Percentiles rank a stretch among this genome's conserved stretches.
Conservation (phyloP, 2,888 invertebrate genomes). For the Empis livida region DNA sequence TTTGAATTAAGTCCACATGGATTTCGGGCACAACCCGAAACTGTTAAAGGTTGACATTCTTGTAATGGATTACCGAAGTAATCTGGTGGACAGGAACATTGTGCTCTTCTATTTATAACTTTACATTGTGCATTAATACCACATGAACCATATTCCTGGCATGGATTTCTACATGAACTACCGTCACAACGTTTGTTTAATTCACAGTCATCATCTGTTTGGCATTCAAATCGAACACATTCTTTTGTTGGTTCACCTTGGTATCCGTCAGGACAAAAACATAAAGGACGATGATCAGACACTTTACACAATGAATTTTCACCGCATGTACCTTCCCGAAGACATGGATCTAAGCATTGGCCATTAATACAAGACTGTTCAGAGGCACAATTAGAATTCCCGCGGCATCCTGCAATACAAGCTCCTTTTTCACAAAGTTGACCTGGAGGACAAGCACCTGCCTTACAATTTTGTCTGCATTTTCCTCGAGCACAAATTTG, state of each 20-base stretch:
- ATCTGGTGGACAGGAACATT: conserved; percentile 64
- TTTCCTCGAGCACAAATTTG: conserved; percentile 61
- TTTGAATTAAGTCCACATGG: conserved; percentile 76
- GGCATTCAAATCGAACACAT: conserved; percentile 67
- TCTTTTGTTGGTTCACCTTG: conserved; percentile 66
- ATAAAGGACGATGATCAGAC: conserved; percentile 68
- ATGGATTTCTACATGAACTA: conserved; percentile 71
- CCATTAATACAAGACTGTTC: conserved; percentile 58
- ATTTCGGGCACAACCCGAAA: conserved; percentile 62
- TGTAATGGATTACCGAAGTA: conserved; percentile 56
- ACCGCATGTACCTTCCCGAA: conserved; percentile 56
- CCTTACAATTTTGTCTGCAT: conserved; percentile 59
- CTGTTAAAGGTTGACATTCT: conserved; percentile 55
- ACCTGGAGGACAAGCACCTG: conserved; percentile 58
- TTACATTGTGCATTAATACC: conserved; percentile 77
- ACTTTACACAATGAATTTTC: conserved; percentile 67
- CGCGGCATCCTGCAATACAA: conserved; percentile 68
- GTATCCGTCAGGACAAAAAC: conserved; percentile 76
- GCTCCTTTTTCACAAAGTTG: conserved; percentile 60
- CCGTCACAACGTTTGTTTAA: conserved; percentile 60
- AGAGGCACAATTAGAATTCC: conserved; percentile 64
- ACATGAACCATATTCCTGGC: conserved; percentile 60
- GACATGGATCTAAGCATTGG: conserved; percentile 60
- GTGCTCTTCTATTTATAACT: conserved; percentile 58
- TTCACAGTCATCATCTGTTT: conserved; percentile 62